Evolutionary conservation across 2,888 invertebrate genomes (phyloP).

Genomic region (Caenorhabditis virilis): DNA sequence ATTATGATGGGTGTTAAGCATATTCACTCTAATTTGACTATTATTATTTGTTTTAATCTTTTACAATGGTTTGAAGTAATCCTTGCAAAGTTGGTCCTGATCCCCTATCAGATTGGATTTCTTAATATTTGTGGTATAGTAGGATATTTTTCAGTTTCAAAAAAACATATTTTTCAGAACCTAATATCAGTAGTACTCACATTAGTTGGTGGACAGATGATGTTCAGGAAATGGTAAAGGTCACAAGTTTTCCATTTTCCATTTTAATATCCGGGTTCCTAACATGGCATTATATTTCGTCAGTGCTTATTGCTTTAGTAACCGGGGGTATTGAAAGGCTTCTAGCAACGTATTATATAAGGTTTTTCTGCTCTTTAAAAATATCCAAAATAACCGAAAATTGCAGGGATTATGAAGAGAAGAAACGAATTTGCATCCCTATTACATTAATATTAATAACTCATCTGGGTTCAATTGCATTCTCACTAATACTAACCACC

Average conservation of each 20-base stretch:
- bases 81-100: background rate
- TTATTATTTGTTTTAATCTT: too few relatives aligned
- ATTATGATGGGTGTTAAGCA: too few relatives aligned
- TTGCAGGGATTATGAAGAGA: constrained; percentile 3
- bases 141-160: background rate
- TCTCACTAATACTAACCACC: background rate
- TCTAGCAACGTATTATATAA: background rate
- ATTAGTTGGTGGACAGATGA: constrained; percentile 3
- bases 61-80: constrained; percentile 4
- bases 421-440: background rate
- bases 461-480: background rate
- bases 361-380: too few relatives aligned
- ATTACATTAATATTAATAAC: background rate
- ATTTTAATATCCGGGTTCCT: background rate
- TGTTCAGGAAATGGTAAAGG: background rate
- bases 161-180: background rate
- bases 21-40: too few relatives aligned
- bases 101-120: background rate
- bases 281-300: background rate
- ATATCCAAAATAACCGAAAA: too few relatives aligned
- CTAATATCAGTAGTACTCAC: background rate
- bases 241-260: background rate
- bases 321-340: background rate
- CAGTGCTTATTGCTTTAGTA: background rate
- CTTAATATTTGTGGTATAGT: background rate